Base-by-base conservation (phyloP, 2,113 vertebrate genomes). In the Illadopsis cleaveri region DNA sequence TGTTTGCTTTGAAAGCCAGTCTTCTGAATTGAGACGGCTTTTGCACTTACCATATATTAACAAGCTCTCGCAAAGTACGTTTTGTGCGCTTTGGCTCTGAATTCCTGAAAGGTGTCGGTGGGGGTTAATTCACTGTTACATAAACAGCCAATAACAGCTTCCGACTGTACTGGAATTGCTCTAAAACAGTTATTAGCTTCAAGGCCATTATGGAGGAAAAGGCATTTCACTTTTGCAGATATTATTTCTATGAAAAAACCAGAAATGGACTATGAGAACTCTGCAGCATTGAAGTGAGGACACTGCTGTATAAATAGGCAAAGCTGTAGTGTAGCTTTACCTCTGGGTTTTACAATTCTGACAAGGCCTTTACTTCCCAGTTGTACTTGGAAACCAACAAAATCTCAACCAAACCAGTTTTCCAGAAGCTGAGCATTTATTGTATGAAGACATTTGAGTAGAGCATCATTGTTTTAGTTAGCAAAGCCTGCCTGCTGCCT, bases 111-210 rank as follows among this genome's bases (percentile, higher is more conserved):
- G 93, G 87, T 94, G 66, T 71, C 51, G 4, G 65, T 93, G 90
- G 84, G 96, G 94, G 92, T 97, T 97, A 96, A 95, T 95, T 94
- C 86, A 51, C 62, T 87, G 86, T 97, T 96, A 95, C 61, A 72
- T 95, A 97, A 96, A 97, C 85, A 94, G 68, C 88, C 70, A 90
- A 30, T 94, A 93, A 90, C 86, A 87, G 85, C 62, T 45, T 79
- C 91, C 80, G 37, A 80, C 72, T 92, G 51, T 50, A 27, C 75
- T 86, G 82, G 58, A 94, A 78, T 88, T 92, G 86, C 89, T 96
- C 81, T 71, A 89, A 96, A 97, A 96, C 86, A 94, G 77, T 93
- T 89, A 79, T 90, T 96, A 94, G 48, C 82, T 93, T 82, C 53
- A 48, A 91, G 89, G 64, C 54, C 91, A 17, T 91, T 94, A 65